Conservation (phyloP, 2,113 vertebrate species). For the Hippocampus abdominalis region DNA sequence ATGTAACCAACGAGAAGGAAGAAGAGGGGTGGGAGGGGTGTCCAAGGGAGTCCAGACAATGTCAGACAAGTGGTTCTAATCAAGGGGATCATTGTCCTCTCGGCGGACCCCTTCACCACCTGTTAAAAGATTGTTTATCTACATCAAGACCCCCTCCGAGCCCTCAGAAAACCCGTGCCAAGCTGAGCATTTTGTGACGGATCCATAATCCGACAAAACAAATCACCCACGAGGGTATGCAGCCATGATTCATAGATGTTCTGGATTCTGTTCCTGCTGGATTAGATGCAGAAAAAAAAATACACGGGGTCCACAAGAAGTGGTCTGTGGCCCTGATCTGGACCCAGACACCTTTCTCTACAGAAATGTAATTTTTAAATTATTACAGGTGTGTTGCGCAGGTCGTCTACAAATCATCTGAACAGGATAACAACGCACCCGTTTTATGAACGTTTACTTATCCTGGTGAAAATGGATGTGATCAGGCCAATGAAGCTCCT, state of each 20-base stretch:
- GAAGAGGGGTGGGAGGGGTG: conserved; percentile 22
- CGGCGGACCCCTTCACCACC: conserved; percentile 63
- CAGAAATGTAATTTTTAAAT: not conserved
- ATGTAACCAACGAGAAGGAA: conserved; percentile 34
- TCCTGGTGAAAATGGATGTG: no score
- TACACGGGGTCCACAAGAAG: not conserved
- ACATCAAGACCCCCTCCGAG: conserved; percentile 35
- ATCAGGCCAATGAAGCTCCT: no score
- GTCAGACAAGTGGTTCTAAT: conserved; percentile 67
- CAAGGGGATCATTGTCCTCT: conserved; percentile 64
- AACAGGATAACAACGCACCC: no score
- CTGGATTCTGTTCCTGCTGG: conserved; percentile 30
- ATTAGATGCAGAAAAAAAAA: conserved; percentile 1
- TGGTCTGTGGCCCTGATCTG: not conserved
- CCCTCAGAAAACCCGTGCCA: conserved; percentile 37
- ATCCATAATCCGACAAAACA: conserved; percentile 42
- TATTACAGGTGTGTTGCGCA: no score
- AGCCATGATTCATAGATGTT: conserved; percentile 27
- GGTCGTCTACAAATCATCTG: no score
- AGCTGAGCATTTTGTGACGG: conserved; percentile 33
- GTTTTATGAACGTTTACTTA: no score
- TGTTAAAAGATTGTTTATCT: conserved; percentile 64
- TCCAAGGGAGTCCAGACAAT: conserved; percentile 23
- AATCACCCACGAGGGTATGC: conserved; percentile 36
- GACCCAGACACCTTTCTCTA: not conserved